Evolutionary conservation across 2,797 vertebrate species (phyloP).

Genomic region (Hippopotamyrus pictus): DNA sequence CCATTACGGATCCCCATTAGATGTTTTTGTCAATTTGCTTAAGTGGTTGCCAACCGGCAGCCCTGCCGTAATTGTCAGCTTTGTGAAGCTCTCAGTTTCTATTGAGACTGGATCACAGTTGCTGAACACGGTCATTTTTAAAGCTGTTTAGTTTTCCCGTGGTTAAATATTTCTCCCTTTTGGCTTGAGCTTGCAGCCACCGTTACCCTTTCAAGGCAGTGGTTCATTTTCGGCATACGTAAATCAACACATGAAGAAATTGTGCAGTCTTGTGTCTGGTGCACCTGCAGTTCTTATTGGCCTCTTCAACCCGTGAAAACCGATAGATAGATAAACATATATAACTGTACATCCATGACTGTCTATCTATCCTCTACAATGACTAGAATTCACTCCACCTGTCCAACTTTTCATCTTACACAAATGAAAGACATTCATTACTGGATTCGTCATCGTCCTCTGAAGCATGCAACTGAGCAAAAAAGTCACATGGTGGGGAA

Average conservation of each 20-base stretch:
- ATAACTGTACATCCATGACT: neutral
- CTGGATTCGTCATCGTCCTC: neutral
- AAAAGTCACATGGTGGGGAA: conserved; percentile 31
- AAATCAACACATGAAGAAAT: neutral
- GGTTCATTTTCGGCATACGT: neutral
- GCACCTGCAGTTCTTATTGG: neutral
- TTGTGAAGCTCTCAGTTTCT: neutral
- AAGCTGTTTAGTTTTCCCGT: neutral
- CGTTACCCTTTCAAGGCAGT: neutral
- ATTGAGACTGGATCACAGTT: neutral
- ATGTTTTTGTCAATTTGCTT: neutral
- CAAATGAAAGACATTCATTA: neutral
- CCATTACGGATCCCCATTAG: neutral
- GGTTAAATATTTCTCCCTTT: neutral
- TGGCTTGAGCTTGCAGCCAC: neutral
- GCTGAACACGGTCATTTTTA: neutral
- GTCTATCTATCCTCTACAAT: neutral
- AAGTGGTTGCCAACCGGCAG: neutral
- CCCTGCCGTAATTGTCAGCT: neutral
- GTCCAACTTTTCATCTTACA: neutral
- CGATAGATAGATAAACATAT: neutral
- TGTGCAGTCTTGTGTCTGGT: neutral
- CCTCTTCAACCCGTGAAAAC: neutral
- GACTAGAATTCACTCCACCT: neutral
- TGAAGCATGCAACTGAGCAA: neutral